Base-by-base conservation (phyloP, 2,797 vertebrate species). In the Acrossocheilus fasciatus region DNA sequence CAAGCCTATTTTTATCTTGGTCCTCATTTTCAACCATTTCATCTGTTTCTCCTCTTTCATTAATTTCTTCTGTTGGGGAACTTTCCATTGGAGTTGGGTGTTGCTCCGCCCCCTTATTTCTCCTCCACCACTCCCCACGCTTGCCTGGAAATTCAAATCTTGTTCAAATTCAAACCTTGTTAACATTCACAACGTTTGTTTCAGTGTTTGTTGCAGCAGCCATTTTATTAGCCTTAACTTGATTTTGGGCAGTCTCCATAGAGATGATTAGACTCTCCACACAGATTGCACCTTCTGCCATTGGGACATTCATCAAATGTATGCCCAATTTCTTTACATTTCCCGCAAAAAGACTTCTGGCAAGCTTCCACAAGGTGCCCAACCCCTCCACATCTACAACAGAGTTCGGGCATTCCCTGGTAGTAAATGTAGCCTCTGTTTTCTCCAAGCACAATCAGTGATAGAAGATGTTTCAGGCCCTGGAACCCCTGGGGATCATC, bases 201-300 rank as follows among this genome's bases (percentile, higher is more conserved):
- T 41, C 11, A 12, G 45, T n/a, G 39, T 57, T 50, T 52, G 6
- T 1, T 50, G 2, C 5, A 26, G 2, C 45, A 2, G 64, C 83
- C 83, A 70, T 85, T 66, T 80, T 74, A 9, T 39, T 17, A 4
- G 20, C 36, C 3, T 85, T 87, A 2, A 78, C 6, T 14, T 9
- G 64, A 81, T 4, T 87, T 81, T 7, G 68, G 79, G 66, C 74
- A 82, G 17, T 82, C 75, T 73, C 50, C 81, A 54, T 30, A 84
- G 26, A 81, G 62, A 47, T 87, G 80, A n/a, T 17, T 47, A 0
- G 9, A 43, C 0, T 47, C 80, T 0, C 62, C 75, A 59, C 70
- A 83, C 0, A 91, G 62, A 14, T 90, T 89, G 12, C 87, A 91
- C 39, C n/a, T 50, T 54, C 83, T 88, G 83, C 81, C 89, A 88